Conservation (phyloP, 1,140 invertebrate genomes). For the Drosophila ogumai region DNA sequence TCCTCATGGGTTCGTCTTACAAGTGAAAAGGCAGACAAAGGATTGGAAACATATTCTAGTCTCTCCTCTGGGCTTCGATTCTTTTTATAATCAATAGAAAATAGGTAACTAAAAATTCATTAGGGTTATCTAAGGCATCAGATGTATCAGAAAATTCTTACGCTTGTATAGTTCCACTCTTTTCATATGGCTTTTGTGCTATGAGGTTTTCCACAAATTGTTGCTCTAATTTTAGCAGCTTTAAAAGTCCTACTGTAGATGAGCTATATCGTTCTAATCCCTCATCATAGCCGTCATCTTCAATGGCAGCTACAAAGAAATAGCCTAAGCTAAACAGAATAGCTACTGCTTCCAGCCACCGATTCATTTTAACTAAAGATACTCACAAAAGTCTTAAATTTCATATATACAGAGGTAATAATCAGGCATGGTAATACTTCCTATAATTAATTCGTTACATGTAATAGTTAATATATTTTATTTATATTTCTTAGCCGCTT, state of each 20-base stretch:
- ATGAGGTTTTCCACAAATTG: conserved; percentile 3
- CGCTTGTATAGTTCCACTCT: not conserved
- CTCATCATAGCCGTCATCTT: not conserved
- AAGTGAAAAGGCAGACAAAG: conserved; percentile 48
- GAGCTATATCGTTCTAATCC: conserved; percentile 19
- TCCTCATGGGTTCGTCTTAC: conserved; percentile 47
- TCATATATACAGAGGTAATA: not conserved
- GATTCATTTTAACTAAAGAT: conserved; percentile 12
- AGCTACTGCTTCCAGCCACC: not conserved
- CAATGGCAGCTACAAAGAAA: not conserved
- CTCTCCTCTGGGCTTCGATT: not conserved
- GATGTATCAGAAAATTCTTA: not conserved
- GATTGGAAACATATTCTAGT: conserved; percentile 47
- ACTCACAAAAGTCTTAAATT: too few relatives aligned
- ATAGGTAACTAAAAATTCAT: not conserved
- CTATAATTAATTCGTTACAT: not conserved
- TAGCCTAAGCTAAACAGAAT: not conserved
- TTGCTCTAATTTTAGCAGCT: conserved; percentile 18
- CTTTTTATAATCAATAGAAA: not conserved
- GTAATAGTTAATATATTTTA: not conserved
- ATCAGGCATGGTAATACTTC: not conserved
- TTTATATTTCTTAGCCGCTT: not conserved
- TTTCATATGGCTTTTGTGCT: not conserved
- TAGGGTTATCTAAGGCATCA: not conserved
- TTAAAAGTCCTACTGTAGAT: conserved; percentile 25